Percentiles rank a stretch among this genome's conserved stretches.
phyloP scores from a whole-genome alignment of 2,888 invertebrate species.

The Drosophila acutilabella region DNA sequence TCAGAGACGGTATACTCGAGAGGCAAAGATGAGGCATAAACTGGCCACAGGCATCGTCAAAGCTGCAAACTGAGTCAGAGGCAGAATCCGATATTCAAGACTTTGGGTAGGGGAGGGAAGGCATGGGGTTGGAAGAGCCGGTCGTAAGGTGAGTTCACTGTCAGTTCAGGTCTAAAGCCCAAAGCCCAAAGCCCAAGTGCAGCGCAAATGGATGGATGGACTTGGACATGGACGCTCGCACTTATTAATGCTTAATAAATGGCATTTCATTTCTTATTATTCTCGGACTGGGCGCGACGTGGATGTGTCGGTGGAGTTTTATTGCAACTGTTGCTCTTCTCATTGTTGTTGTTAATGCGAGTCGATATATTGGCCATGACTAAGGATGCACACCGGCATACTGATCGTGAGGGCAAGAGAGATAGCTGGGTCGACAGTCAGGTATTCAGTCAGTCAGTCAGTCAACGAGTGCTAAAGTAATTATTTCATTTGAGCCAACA shows the following conservation, averaged over 20 bases:
- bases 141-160: conserved; percentile 16
- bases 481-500: conserved; percentile 83
- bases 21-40: conserved; percentile 9
- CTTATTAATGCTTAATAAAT: conserved; percentile 85
- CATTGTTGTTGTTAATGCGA: conserved; percentile 73
- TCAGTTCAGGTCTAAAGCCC: conserved; percentile 9
- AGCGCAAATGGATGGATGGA: conserved; percentile 70
- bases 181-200: conserved; percentile 57
- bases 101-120: too few relatives aligned
- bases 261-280: conserved; percentile 85
- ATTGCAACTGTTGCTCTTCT: conserved; percentile 60
- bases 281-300: conserved; percentile 75
- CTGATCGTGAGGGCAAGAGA: conserved; percentile 11
- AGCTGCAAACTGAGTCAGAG: conserved; percentile 43
- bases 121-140: conserved; percentile 22
- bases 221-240: conserved; percentile 75
- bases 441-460: conserved; percentile 50
- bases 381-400: conserved; percentile 64
- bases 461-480: conserved; percentile 80
- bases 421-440: conserved; percentile 24
- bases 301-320: conserved; percentile 74
- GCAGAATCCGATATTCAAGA: too few relatives aligned
- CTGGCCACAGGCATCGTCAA: conserved; percentile 39
- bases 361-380: conserved; percentile 81
- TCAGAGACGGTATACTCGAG: background rate